Base-by-base conservation (phyloP, 2,113 vertebrate species). In the Grus americana region DNA sequence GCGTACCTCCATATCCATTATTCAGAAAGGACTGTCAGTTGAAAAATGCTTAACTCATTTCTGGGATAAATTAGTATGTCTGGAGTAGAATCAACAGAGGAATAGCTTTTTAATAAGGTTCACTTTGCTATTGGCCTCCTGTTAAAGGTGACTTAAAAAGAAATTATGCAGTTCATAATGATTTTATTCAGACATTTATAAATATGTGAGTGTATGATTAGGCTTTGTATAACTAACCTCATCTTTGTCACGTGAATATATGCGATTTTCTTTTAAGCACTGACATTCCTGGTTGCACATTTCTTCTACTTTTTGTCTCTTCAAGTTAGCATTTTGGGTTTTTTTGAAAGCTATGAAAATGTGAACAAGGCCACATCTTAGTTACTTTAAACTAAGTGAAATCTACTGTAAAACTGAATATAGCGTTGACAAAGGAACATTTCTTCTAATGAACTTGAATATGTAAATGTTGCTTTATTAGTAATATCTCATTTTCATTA, bases 191-290 rank as follows among this genome's bases (percentile, higher is more conserved):
- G 34, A 65, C 9, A 30, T 20, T 46, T 74, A 73, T 52, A 86
- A 88, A 76, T 44, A 23, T 1, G 4, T 47, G 40, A 79, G 44
- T 10, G 19, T 38, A 42, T 6, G 20, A 67, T 50, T 16, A 83
- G 42, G 32, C 22, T 92, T 42, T 66, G 20, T 12, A 34, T 65
- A 82, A 91, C 90, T 81, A 89, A 97, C 97, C 97, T 95, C 63
- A 68, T 85, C 84, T 78, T 65, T 58, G 38, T 50, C 73, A 50
- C 86, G 74, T 54, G 92, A 87, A 30, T 38, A 65, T 21, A 6
- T 12, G 57, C 29, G 32, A 8, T 81, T 93, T 76, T 90, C 75
- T 81, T 75, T 55, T 21, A 88, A 50, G 32, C 8, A 12, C 18
- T 67, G 90, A n/a, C 63, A 32, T 40, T 90, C 32, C 65, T 38